Percentiles rank a stretch among this genome's conserved stretches.
Conservation (phyloP, 2,113 vertebrate genomes). For the Lutjanus erythropterus region DNA sequence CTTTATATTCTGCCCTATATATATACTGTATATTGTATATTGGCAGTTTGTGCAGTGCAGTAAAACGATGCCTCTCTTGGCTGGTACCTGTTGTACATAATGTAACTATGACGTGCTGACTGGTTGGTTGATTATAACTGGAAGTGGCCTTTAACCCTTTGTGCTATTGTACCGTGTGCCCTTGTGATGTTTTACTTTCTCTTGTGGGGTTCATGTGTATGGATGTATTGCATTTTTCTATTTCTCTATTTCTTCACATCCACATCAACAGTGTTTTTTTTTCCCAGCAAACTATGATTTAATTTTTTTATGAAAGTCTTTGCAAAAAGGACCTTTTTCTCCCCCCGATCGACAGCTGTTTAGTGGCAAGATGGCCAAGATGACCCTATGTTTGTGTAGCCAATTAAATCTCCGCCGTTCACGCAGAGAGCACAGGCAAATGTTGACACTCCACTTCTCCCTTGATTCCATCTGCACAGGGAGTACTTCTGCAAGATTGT, state of each 20-base stretch:
- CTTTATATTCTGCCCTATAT: conserved; percentile 75
- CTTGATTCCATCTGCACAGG: conserved; percentile 73
- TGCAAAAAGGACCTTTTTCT: conserved; percentile 59
- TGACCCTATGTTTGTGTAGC: conserved; percentile 77
- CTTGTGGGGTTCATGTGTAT: conserved; percentile 78
- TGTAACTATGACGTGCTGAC: conserved; percentile 83
- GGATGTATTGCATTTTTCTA: conserved; percentile 76
- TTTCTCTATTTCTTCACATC: conserved; percentile 70
- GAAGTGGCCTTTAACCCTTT: conserved; percentile 84
- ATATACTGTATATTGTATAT: conserved; percentile 78
- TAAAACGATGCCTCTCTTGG: conserved; percentile 81
- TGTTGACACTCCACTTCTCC: conserved; percentile 79
- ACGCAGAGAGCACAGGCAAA: conserved; percentile 72
- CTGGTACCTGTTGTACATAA: conserved; percentile 83
- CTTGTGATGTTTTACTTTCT: conserved; percentile 81
- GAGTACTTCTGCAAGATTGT: conserved; percentile 78
- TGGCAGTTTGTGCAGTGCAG: conserved; percentile 86
- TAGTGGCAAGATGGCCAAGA: conserved; percentile 60
- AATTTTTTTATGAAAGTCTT: conserved; percentile 39
- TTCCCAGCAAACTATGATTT: conserved; percentile 36
- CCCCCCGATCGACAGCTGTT: conserved; percentile 60
- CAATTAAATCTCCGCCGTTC: conserved; percentile 73
- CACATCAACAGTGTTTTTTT: conserved; percentile 51
- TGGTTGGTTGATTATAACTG: conserved; percentile 82
- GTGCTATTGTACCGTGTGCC: conserved; percentile 84